Evolutionary conservation across 2,113 vertebrate species (phyloP), one percentile per base, ranked within the genome.

Genomic region (Varanus salvator): DNA sequence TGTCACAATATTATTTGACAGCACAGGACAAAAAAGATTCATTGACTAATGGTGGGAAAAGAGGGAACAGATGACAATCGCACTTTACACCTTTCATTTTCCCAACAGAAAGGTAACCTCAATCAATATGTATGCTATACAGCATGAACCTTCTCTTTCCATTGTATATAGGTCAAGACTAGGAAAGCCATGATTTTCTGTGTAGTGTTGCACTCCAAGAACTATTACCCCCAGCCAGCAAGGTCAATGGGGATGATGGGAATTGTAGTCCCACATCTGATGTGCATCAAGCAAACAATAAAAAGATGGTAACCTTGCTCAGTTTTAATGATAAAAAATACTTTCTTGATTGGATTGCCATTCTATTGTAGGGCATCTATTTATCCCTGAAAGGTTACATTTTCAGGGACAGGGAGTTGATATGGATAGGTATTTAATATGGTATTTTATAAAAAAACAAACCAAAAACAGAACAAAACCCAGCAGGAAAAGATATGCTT

Each of bases 1-100:
- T 92, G 91, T 91, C 91, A 93, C 80, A 95, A 94, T 85, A 95
- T 94, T 27, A 9, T 77, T n/a, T 31, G 52, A 6, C 57, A 19
- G 52, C 44, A 27, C 52, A 57, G 44, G 80, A 60, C 29, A 57
- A 81, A 57, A 44, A 34, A 38, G 15, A 81, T 57, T 60, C 29
- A 34, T 57, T 54, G 23, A 48, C 44, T 44, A 44, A 38, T 48
- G 17, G 23, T 34, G 15, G 57, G 57, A 52, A 80, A 76, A 34
- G 34, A 6, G 74, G 34, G 74, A 23, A 44, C 21, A 21, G 34
- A 44, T 76, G 19, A 6, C 31, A 34, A 34, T 17, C 2, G 44
- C 23, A 38, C 15, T 76, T 76, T 5, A 76, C 74, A 21, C 34
- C 19, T 44, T 76, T 34, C 72, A 74, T 34, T 19, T 74, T 34